Conservation (phyloP, 92 coral and sea anemone genomes). For the Porites divaricata region DNA sequence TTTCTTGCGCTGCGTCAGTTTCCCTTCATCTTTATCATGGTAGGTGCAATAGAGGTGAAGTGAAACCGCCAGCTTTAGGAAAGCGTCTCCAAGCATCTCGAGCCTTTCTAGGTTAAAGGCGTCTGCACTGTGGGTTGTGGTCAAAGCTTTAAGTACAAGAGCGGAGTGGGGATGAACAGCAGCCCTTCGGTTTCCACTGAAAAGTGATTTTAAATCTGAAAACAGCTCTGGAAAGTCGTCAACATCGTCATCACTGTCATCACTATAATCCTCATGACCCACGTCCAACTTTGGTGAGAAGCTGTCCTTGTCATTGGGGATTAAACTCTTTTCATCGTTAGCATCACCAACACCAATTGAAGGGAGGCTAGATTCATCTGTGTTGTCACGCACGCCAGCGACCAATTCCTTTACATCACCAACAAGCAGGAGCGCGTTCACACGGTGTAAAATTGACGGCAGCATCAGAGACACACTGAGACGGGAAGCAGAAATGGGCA, state of each 20-base stretch:
- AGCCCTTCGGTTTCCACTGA: not conserved
- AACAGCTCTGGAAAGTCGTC: conserved; percentile 4
- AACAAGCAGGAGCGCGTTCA: conserved; percentile 72
- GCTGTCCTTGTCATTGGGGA: not conserved
- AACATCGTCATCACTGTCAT: conserved; percentile 10
- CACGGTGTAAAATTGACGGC: conserved; percentile 80
- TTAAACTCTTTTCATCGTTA: conserved; percentile 12
- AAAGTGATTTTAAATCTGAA: conserved; percentile 21
- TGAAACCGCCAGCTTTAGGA: conserved; percentile 93
- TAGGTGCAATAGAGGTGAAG: conserved; percentile 78
- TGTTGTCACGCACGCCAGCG: conserved; percentile 28
- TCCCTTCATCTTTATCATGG: conserved; percentile 87
- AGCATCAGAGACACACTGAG: conserved; percentile 67
- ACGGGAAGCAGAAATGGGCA: conserved; percentile 61
- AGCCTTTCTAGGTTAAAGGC: conserved; percentile 87
- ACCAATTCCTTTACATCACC: conserved; percentile 64
- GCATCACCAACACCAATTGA: conserved; percentile 34
- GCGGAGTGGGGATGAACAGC: conserved; percentile 51
- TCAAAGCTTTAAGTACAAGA: conserved; percentile 81
- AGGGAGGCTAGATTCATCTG: conserved; percentile 23
- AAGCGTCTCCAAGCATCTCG: conserved; percentile 99
- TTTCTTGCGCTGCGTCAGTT: conserved; percentile 79
- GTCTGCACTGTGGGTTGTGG: conserved; percentile 84
- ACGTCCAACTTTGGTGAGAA: not conserved
- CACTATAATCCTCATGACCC: conserved; percentile 1